phyloP scores from a whole-genome alignment of 2,888 invertebrate genomes.

The Oscheius sp. region DNA sequence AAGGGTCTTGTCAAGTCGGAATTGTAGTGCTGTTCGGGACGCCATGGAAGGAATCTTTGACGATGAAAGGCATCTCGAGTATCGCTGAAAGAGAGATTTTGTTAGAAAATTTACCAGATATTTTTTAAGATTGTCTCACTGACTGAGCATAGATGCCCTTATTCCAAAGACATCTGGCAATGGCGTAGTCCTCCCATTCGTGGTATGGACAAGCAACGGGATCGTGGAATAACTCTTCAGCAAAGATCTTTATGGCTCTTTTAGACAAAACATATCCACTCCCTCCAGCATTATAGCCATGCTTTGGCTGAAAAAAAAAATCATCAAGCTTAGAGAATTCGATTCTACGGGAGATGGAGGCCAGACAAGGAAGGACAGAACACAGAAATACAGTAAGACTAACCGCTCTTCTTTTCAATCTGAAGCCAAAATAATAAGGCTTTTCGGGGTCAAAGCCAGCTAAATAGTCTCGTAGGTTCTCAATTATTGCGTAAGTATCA shows the following conservation, averaged over 20 bases:
- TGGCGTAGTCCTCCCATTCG: slow-evolving; percentile 57
- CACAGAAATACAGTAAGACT: neutral
- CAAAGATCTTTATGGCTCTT: slow-evolving; percentile 50
- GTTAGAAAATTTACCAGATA: too few species aligned
- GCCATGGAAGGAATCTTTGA: slow-evolving; percentile 56
- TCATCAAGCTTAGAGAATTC: too few species aligned
- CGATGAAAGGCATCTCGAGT: slow-evolving; percentile 44
- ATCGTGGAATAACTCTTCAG: slow-evolving; percentile 46
- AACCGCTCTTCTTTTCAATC: slow-evolving; percentile 51
- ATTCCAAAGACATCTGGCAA: slow-evolving; percentile 40
- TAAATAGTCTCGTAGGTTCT: slow-evolving; percentile 47
- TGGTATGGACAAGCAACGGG: slow-evolving; percentile 49
- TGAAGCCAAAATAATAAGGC: slow-evolving; percentile 54
- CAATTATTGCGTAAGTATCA: slow-evolving; percentile 55
- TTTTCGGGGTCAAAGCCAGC: slow-evolving; percentile 46
- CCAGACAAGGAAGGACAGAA: neutral
- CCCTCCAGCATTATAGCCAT: slow-evolving; percentile 57
- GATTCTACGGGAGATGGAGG: neutral
- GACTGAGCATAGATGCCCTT: slow-evolving; percentile 5
- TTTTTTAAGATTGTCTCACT: neutral
- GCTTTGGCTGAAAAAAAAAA: slow-evolving; percentile 15
- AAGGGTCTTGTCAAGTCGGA: slow-evolving; percentile 47
- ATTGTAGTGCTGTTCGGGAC: slow-evolving; percentile 53
- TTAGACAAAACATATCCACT: slow-evolving; percentile 53
- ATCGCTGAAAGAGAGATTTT: slow-evolving; percentile 38